Evolutionary conservation across 35 echinoderm and acorn worm species (phyloP), one percentile per base, ranked within the genome.

Genomic region (Acanthaster planci): DNA sequence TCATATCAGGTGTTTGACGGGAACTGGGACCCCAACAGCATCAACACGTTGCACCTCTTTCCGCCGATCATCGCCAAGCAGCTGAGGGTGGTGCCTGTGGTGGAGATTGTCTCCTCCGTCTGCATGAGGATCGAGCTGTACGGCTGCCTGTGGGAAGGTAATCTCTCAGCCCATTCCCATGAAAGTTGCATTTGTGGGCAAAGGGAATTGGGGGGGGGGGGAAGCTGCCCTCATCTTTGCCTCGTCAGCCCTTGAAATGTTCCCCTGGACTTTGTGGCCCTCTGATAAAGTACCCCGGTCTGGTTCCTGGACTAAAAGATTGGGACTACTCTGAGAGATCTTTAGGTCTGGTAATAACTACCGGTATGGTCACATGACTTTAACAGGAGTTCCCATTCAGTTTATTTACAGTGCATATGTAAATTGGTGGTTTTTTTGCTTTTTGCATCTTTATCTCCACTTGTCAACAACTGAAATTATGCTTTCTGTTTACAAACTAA

Each of bases 101-200:
- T 93, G 31, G 22, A 60, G 30, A 39, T 78, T 44, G 55, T 37
- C 32, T 55, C 64, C 16, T 55, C 82, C 14, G 88, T 98, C 17
- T 98, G 95, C 59, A 39, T 98, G 67, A 83, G 95, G 59, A 42
- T 88, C 32, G 95, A 98, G 58, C 34, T 98, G n/a, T 98, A 91
- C 60, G 95, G 95, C 9, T 98, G 95, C 67, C 76, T 78, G 58
- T 98, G 88, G 92, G 88, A 90, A 76, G 95, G 95, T 98, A 72
- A 59, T 59, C 18, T 26, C 18, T 56, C 56, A 18, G 27, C 9
- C 17, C 0, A 5, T 59, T 59, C 27, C 16, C 27, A n/a, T 58
- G 19, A n/a, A n/a, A 7, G 56, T n/a, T 18, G 56, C 2, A 8
- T 18, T 59, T 8, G 16, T 18, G 56, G 0, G 8, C 2, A 26